Conservation (phyloP, 2,797 vertebrate species). For the Xenentodon cancila region DNA sequence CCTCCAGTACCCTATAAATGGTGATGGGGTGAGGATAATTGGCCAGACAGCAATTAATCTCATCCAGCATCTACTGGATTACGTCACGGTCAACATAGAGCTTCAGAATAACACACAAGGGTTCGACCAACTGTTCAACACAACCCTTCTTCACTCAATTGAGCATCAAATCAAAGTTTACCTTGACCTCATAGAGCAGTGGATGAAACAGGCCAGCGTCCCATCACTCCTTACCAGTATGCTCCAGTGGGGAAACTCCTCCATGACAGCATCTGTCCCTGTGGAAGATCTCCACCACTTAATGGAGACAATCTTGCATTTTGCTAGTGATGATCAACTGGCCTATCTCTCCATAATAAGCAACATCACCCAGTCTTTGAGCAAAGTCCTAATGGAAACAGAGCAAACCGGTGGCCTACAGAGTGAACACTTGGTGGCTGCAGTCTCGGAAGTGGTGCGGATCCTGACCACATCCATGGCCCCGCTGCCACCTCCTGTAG, state of each 20-base stretch:
- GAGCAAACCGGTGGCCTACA: conserved; percentile 62
- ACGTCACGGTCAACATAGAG: conserved; percentile 45
- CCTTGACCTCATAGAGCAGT: conserved; percentile 55
- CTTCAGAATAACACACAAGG: conserved; percentile 39
- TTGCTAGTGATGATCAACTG: conserved; percentile 56
- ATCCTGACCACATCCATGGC: conserved; percentile 5
- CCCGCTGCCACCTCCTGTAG: conserved; percentile 20
- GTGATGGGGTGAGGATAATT: conserved; percentile 58
- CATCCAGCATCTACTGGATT: conserved; percentile 42
- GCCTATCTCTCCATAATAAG: conserved; percentile 50
- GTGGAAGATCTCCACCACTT: conserved; percentile 63
- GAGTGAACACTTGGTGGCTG: conserved; percentile 60
- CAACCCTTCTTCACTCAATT: conserved; percentile 36
- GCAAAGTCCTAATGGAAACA: conserved; percentile 53
- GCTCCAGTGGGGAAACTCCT: conserved; percentile 69
- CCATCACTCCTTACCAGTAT: conserved; percentile 48
- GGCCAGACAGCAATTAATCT: conserved; percentile 55
- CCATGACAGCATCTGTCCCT: conserved; percentile 42
- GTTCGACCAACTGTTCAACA: conserved; percentile 23
- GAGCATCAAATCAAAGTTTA: conserved; percentile 65
- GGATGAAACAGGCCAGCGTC: conserved; percentile 73
- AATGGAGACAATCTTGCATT: conserved; percentile 39
- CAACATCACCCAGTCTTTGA: conserved; percentile 66
- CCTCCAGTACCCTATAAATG: conserved; percentile 70
- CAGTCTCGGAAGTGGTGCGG: conserved; percentile 63